Evolutionary conservation across 1,140 invertebrate genomes (phyloP).

Genomic region (Goniozus legneri): DNA sequence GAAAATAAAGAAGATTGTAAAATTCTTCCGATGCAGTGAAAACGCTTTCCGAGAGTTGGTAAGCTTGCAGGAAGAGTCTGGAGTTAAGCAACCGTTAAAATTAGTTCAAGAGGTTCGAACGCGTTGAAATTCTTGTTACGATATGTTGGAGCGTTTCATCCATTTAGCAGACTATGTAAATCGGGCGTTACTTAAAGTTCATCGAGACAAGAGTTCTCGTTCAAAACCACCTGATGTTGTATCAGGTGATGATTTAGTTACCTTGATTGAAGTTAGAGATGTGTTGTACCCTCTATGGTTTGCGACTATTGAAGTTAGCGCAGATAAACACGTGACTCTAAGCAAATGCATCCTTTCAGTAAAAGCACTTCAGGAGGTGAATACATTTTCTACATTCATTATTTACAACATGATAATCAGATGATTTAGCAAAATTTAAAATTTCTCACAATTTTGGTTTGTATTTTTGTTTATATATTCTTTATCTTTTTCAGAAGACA

Average conservation of each 20-base stretch:
- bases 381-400: not conserved
- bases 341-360: constrained; percentile 9
- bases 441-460: constrained; percentile 29
- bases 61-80: not conserved
- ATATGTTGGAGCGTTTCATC: constrained; percentile 7
- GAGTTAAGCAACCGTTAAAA: not conserved
- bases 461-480: constrained; percentile 33
- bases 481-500: constrained; percentile 4
- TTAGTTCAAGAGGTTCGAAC: constrained; percentile 9
- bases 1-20: constrained; percentile 9
- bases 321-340: constrained; percentile 3
- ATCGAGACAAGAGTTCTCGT: not conserved
- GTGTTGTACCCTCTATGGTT: constrained; percentile 3
- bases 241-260: constrained; percentile 1
- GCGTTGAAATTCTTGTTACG: constrained; percentile 1
- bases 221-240: constrained; percentile 5
- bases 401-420: not conserved
- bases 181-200: not conserved
- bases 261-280: constrained; percentile 5
- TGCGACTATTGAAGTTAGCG: constrained; percentile 1
- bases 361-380: constrained; percentile 1
- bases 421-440: constrained; percentile 7
- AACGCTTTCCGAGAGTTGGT: constrained; percentile 1
- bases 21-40: constrained; percentile 8
- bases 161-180: not conserved